These are phyloP conservation scores for Ciconia stormi DNA, from an alignment of 2,113 vertebrate genomes.

Conservation along the genomic window DNA sequence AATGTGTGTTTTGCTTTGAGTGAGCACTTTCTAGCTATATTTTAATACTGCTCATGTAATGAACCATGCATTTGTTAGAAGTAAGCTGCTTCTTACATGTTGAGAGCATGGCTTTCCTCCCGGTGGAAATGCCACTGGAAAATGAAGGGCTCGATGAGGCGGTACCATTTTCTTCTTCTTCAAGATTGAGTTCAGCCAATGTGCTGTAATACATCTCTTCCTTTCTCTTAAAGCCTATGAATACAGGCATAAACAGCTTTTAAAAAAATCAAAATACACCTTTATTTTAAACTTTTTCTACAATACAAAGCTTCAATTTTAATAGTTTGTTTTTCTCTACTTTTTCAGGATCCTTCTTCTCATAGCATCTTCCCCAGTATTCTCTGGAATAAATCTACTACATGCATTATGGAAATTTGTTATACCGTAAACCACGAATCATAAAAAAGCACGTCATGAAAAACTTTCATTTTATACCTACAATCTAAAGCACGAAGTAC, in stretches of 20 bases:
- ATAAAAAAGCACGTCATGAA: not conserved
- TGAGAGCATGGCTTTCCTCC: conserved; percentile 95
- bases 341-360: not conserved
- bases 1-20: not conserved
- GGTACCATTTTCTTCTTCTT: conserved; percentile 93
- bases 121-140: conserved; percentile 94
- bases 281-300: not conserved
- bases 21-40: not conserved
- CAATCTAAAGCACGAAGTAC: not conserved
- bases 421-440: not conserved
- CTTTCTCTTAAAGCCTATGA: conserved; percentile 88
- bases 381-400: not conserved
- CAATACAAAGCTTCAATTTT: not conserved
- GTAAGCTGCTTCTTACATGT: conserved; percentile 79
- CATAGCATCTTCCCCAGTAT: not conserved
- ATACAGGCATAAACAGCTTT: not conserved
- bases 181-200: conserved; percentile 92
- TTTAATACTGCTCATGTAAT: not conserved
- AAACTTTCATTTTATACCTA: not conserved
- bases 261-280: not conserved
- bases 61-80: not conserved
- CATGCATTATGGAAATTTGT: rapidly evolving
- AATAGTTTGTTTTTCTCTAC: not conserved
- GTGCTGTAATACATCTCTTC: conserved; percentile 93
- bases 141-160: conserved; percentile 89